Conservation (phyloP, 2,797 vertebrate genomes). For the Phataginus tetradactyla region DNA sequence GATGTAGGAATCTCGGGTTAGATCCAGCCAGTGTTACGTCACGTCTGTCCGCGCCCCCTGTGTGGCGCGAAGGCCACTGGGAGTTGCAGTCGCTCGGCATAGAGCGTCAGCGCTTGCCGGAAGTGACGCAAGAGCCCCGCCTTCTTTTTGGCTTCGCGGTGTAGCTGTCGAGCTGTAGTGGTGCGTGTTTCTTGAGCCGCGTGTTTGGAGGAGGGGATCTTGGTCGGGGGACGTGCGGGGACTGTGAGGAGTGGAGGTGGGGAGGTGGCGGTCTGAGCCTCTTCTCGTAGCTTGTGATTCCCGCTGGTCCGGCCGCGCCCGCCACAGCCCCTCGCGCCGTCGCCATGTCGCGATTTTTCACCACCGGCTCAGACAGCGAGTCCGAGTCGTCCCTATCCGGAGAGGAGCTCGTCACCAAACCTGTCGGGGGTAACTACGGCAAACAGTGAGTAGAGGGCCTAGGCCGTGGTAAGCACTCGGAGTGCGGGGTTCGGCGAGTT, state of each 20-base stretch:
- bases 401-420: slow-evolving; percentile 92
- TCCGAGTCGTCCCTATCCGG: slow-evolving; percentile 94
- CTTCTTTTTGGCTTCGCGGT: rapidly evolving
- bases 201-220: background rate
- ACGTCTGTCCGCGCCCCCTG: background rate
- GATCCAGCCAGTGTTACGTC: background rate
- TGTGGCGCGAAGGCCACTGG: background rate
- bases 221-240: too few relatives aligned
- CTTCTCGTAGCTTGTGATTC: background rate
- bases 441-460: slow-evolving; percentile 91
- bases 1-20: rapidly evolving
- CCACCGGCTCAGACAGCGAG: slow-evolving; percentile 96
- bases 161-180: rapidly evolving
- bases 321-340: background rate
- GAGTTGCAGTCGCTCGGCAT: slow-evolving; percentile 8
- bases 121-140: slow-evolving; percentile 1
- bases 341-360: slow-evolving; percentile 95
- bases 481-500: background rate
- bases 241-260: background rate
- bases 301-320: background rate
- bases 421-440: slow-evolving; percentile 89
- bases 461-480: background rate
- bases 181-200: background rate
- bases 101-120: background rate
- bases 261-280: background rate